Conservation (phyloP, 2,888 invertebrate species). For the Drymonia ruficornis region DNA sequence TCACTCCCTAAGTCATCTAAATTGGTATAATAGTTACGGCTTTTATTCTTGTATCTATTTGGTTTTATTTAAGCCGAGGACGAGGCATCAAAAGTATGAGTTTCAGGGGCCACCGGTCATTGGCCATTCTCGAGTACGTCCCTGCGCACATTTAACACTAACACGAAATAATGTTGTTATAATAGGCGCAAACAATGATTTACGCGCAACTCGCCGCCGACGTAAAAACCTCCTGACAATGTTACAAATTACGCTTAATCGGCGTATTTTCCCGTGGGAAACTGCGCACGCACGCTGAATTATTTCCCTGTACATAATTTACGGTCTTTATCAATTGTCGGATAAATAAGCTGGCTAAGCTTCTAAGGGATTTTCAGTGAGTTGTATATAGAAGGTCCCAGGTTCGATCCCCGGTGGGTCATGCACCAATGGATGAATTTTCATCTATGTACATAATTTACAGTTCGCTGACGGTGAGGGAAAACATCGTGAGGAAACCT, state of each 20-base stretch:
- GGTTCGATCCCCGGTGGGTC: no score
- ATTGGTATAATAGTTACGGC: no score
- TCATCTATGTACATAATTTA: no score
- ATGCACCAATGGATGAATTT: no score
- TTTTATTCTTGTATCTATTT: no score
- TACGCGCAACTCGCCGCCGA: constrained; percentile 33
- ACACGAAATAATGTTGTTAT: constrained; percentile 48
- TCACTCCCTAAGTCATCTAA: no score
- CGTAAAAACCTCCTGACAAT: constrained; percentile 33
- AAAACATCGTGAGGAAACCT: no score
- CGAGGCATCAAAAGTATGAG: no score
- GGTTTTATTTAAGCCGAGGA: no score
- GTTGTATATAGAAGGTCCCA: no score
- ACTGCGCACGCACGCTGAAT: constrained; percentile 2
- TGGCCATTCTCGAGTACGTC: neutral
- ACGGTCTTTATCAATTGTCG: constrained; percentile 3
- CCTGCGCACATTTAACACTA: constrained; percentile 41
- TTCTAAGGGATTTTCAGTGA: neutral
- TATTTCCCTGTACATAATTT: constrained; percentile 1
- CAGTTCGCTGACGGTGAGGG: no score
- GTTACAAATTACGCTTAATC: constrained; percentile 15
- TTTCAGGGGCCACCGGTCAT: neutral
- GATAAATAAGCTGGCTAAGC: neutral
- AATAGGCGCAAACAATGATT: constrained; percentile 47
- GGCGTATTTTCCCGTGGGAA: constrained; percentile 12